phyloP scores from a whole-genome alignment of 2,797 vertebrate genomes.

The Enteromius mattozi region DNA sequence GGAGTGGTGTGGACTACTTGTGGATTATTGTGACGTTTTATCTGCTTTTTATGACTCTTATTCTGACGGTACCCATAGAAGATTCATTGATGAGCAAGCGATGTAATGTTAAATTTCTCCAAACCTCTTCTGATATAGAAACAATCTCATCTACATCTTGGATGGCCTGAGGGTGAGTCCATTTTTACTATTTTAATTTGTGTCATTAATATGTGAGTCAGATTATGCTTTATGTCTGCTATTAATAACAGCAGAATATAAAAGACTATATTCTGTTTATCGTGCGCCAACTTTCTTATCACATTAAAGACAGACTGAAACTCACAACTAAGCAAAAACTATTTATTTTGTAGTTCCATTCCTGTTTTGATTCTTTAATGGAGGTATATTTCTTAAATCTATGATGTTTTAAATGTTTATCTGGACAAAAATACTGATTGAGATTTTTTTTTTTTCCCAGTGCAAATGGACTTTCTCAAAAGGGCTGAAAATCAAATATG shows the following conservation, averaged over 20 bases:
- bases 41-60: background rate
- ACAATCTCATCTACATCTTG: background rate
- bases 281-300: background rate
- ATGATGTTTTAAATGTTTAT: background rate
- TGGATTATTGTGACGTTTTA: background rate
- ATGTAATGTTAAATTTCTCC: background rate
- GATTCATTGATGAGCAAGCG: background rate
- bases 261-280: background rate
- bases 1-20: background rate
- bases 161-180: background rate
- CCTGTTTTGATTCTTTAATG: background rate
- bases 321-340: background rate
- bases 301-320: background rate
- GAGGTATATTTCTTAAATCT: background rate
- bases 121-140: background rate
- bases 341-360: background rate
- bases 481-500: background rate
- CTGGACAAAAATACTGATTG: background rate
- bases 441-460: background rate
- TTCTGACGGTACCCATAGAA: background rate
- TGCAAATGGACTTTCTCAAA: background rate
- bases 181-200: background rate
- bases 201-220: background rate
- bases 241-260: background rate
- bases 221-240: background rate